Evolutionary conservation across 1,140 invertebrate genomes (phyloP).

Genomic region (Camponotus pennsylvanicus): DNA sequence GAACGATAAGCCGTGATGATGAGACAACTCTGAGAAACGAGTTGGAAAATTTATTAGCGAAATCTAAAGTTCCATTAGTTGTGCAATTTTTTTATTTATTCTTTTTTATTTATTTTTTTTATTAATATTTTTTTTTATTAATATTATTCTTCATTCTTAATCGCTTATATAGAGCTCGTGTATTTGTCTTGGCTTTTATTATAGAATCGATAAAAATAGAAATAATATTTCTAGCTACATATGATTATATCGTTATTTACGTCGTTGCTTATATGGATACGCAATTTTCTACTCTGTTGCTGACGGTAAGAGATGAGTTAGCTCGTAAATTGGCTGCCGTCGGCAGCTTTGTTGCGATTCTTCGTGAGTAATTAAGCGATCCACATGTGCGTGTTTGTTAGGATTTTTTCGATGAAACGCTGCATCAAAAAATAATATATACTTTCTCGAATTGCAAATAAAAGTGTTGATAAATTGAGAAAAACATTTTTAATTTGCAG

Average conservation of each 20-base stretch:
- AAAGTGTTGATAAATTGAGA: not conserved
- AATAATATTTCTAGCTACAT: not conserved
- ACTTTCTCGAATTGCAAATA: not conserved
- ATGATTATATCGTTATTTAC: conserved; percentile 51
- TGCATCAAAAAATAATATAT: conserved; percentile 9
- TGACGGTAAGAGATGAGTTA: conserved; percentile 54
- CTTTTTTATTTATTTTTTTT: not conserved
- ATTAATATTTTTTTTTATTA: not conserved
- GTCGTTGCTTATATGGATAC: conserved; percentile 50
- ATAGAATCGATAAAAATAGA: conserved; percentile 1
- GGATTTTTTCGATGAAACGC: conserved; percentile 29
- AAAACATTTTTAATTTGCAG: too few relatives aligned
- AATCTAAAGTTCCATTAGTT: not conserved
- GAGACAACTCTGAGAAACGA: not conserved
- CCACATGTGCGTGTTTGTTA: conserved; percentile 1
- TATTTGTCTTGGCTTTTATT: not conserved
- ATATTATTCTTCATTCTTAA: conserved; percentile 11
- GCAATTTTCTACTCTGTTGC: conserved; percentile 60
- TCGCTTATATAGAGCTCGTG: not conserved
- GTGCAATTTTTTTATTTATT: not conserved
- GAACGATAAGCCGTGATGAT: conserved; percentile 10
- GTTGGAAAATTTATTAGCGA: not conserved
- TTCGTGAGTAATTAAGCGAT: conserved; percentile 40
- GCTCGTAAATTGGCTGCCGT: conserved; percentile 48
- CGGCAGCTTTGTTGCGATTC: conserved; percentile 51